phyloP scores from a whole-genome alignment of 2,888 invertebrate genomes.

The Cataglyphis rosenhaueri region DNA sequence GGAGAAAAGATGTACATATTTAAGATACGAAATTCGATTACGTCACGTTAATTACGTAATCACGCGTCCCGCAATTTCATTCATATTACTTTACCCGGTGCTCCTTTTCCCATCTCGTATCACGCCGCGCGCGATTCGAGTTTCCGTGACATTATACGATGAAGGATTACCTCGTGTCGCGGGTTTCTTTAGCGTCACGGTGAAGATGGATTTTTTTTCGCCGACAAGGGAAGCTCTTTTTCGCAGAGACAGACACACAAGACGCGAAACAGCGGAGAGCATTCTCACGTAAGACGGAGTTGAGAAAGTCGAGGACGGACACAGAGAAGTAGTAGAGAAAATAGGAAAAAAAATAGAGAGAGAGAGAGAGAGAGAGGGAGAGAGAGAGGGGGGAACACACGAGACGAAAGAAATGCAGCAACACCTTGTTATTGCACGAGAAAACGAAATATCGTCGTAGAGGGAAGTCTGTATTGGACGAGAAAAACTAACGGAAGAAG shows the following conservation, averaged over 20 bases:
- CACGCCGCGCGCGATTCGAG: not conserved
- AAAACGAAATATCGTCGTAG: slow-evolving; percentile 34
- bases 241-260: slow-evolving; percentile 20
- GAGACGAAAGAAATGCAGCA: slow-evolving; percentile 24
- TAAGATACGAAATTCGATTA: not conserved
- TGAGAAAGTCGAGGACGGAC: slow-evolving; percentile 28
- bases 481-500: not conserved
- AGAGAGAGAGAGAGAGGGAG: not conserved
- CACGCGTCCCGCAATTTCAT: not conserved
- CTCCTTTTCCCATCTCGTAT: slow-evolving; percentile 3
- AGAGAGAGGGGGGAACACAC: not conserved
- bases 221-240: slow-evolving; percentile 28
- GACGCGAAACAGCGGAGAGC: slow-evolving; percentile 16
- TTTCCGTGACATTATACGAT: not conserved
- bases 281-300: slow-evolving; percentile 16
- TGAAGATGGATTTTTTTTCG: slow-evolving; percentile 36
- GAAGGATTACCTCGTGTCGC: slow-evolving; percentile 25
- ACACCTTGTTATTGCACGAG: slow-evolving; percentile 30
- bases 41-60: not conserved
- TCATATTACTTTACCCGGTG: not conserved
- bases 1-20: not conserved
- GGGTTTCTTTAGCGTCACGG: slow-evolving; percentile 21
- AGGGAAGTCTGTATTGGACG: not conserved
- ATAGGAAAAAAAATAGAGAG: not conserved
- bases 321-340: slow-evolving; percentile 13